A percentile compares a stretch with the other conserved stretches of the same genome.
Conservation (phyloP, 2,113 vertebrate species). For the Halcyon senegalensis region DNA sequence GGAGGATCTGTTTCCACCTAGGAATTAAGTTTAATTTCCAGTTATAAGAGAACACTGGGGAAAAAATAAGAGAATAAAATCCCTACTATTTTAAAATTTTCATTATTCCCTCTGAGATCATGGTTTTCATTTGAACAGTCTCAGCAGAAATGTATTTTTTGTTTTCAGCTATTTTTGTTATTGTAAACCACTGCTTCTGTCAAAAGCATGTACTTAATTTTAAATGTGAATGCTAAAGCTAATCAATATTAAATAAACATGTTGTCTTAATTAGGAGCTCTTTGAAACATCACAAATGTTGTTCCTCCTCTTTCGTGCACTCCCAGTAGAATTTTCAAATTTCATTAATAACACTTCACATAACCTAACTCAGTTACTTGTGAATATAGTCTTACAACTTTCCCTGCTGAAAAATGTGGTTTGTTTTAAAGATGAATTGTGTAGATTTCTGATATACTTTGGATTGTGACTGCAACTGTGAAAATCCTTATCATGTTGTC, state of each 20-base stretch:
- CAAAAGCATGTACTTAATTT: neutral
- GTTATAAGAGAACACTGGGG: neutral
- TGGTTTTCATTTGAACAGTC: neutral
- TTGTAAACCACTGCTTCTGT: neutral
- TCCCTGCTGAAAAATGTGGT: slow-evolving; percentile 36
- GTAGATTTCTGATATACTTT: slow-evolving; percentile 42
- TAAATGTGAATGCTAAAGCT: slow-evolving; percentile 13
- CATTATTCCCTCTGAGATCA: neutral
- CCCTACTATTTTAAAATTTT: neutral
- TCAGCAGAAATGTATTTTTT: neutral
- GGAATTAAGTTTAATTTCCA: slow-evolving; percentile 16
- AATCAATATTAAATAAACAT: slow-evolving; percentile 60
- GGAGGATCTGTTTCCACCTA: neutral
- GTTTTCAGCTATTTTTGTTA: neutral
- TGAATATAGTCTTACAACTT: slow-evolving; percentile 44
- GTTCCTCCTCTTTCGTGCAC: slow-evolving; percentile 34
- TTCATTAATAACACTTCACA: slow-evolving; percentile 57
- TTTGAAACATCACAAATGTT: slow-evolving; percentile 48
- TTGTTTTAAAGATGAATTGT: slow-evolving; percentile 45
- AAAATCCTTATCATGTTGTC: slow-evolving; percentile 37
- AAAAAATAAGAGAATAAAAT: neutral
- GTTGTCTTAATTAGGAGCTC: slow-evolving; percentile 62
- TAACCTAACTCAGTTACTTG: slow-evolving; percentile 42
- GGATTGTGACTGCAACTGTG: slow-evolving; percentile 24
- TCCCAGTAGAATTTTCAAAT: slow-evolving; percentile 54